Base-by-base conservation (phyloP, 2,113 vertebrate genomes). In the Anas platyrhynchos region DNA sequence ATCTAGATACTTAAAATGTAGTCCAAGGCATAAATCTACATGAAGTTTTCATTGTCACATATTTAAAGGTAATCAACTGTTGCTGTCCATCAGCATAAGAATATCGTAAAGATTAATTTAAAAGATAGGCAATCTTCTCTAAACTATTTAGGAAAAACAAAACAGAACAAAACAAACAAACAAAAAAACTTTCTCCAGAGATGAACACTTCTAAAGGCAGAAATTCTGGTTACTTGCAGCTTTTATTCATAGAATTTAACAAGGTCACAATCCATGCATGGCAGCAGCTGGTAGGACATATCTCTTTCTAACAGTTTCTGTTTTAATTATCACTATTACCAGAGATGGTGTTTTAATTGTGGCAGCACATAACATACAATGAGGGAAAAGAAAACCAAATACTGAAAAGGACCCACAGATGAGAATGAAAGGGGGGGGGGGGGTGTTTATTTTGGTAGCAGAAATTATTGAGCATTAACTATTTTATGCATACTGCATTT, bases 41-140 rank as follows among this genome's bases (percentile, higher is more conserved):
- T 18, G 50, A 79, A 81, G 61, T 78, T 92, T 88, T 86, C 75
- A 83, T 81, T 62, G 76, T 34, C 55, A 21, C 8, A 6, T 93
- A 58, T 69, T 78, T 83, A 92, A 91, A 89, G 41, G 36, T 85
- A 91, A 93, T 86, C 25, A 86, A 84, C 86, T 62, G 48, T 78
- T 91, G 83, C 38, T 75, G 66, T 55, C 68, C 46, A 66, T 94
- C 76, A 80, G 23, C 58, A 84, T 82, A 92, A 79, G 82, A 79
- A 76, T 52, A 69, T 9, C 56, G 27, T 50, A 72, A 81, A 81
- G 41, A 21, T 82, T 38, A 85, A 9, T 54, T 90, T 69, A 75
- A 94, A 89, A 89, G 36, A 81, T 26, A 68, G n/a, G 38, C 84
- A 56, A 72, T 32, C 41, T 46, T 83, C 52, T 89, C 59, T 43